Conservation (phyloP, 2,113 vertebrate genomes). For the Calyptomena viridis region DNA sequence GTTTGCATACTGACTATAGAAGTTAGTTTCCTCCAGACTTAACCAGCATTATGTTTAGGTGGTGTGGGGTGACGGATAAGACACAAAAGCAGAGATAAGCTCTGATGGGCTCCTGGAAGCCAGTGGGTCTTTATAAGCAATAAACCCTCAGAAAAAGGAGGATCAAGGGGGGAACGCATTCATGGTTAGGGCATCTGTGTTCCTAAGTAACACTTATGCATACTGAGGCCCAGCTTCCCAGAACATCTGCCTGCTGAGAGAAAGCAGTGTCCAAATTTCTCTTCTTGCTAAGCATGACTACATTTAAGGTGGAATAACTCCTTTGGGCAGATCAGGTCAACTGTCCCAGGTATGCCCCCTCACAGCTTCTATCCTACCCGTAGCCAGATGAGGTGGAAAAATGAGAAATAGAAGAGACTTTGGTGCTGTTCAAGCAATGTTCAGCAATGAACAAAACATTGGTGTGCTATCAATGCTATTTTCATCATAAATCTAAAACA, state of each 20-base stretch:
- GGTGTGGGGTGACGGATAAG: too few relatives aligned
- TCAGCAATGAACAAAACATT: background rate
- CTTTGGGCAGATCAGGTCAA: background rate
- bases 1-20: background rate
- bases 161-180: background rate
- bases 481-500: background rate
- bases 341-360: background rate
- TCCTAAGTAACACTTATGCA: rapidly evolving
- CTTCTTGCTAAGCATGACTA: background rate
- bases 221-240: background rate
- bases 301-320: rapidly evolving
- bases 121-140: background rate
- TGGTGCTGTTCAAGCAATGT: background rate
- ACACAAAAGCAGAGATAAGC: too few relatives aligned
- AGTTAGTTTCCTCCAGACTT: background rate
- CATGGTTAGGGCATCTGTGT: background rate
- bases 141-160: background rate
- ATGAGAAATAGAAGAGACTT: background rate
- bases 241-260: background rate
- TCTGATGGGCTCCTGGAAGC: too few relatives aligned
- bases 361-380: background rate
- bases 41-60: background rate
- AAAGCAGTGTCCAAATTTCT: background rate
- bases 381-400: rapidly evolving
- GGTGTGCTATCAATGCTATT: background rate